phyloP scores from a whole-genome alignment of 2,888 invertebrate genomes.

The Cryptocephalus moraei region DNA sequence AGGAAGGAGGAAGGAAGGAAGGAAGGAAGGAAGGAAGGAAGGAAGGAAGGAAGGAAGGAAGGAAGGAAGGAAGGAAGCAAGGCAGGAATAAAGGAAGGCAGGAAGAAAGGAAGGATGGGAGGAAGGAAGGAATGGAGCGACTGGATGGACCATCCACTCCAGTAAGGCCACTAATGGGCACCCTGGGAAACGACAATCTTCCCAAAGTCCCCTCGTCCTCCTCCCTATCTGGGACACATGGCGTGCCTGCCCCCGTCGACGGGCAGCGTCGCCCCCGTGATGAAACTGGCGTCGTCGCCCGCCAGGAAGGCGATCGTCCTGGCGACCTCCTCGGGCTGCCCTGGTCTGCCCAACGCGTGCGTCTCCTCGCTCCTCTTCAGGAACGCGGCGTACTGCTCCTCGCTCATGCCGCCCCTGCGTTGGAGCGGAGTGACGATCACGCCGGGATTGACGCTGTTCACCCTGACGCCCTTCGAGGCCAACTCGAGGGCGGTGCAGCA shows the following conservation, averaged over 20 bases:
- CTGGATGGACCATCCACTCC: too few relatives aligned
- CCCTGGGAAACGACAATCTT: too few relatives aligned
- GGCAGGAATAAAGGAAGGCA: too few relatives aligned
- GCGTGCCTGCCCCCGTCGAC: slow-evolving; percentile 93
- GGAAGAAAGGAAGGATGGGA: too few relatives aligned
- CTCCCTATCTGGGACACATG: slow-evolving; percentile 76
- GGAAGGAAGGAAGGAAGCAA: too few relatives aligned
- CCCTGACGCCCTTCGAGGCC: slow-evolving; percentile 71
- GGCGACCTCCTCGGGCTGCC: slow-evolving; percentile 78
- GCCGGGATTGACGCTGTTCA: slow-evolving; percentile 90
- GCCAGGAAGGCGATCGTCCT: slow-evolving; percentile 86
- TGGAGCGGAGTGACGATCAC: slow-evolving; percentile 85
- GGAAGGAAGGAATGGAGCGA: too few relatives aligned
- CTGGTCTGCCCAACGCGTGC: slow-evolving; percentile 85
- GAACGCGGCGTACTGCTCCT: slow-evolving; percentile 74
- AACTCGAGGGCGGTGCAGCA: slow-evolving; percentile 83
- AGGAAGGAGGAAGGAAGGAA: too few relatives aligned
- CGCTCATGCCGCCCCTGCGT: slow-evolving; percentile 72
- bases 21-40: too few relatives aligned
- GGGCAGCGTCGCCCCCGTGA: slow-evolving; percentile 80
- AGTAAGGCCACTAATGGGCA: too few relatives aligned
- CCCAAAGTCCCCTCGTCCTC: too few relatives aligned
- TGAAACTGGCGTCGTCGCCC: slow-evolving; percentile 77
- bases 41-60: too few relatives aligned
- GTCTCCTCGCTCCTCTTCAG: slow-evolving; percentile 76